Evolutionary conservation across 2,888 invertebrate species (phyloP).

Genomic region (Piscicola geometra): DNA sequence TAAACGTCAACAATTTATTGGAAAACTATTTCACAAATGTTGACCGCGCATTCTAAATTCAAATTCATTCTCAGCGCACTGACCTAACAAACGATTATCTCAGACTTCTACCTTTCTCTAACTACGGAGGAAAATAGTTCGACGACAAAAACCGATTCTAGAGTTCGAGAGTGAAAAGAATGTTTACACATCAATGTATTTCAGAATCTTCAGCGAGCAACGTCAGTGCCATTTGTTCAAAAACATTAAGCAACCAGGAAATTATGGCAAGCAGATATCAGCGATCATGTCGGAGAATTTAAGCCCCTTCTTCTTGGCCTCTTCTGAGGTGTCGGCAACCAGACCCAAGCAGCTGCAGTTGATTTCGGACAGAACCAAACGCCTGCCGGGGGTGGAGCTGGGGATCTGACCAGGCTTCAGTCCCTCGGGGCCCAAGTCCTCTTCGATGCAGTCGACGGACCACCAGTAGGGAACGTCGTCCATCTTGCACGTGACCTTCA

Average conservation of each 20-base stretch:
- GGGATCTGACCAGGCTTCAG: slow-evolving; percentile 37
- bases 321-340: slow-evolving; percentile 40
- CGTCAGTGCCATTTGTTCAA: background rate
- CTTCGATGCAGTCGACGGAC: slow-evolving; percentile 43
- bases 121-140: no score
- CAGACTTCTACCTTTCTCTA: no score
- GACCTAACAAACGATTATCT: no score
- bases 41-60: no score
- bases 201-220: no score
- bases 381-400: slow-evolving; percentile 37
- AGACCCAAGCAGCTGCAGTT: slow-evolving; percentile 41
- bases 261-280: slow-evolving; percentile 35
- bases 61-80: no score
- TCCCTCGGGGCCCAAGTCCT: slow-evolving; percentile 28
- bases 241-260: background rate
- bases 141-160: no score
- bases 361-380: slow-evolving; percentile 41
- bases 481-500: slow-evolving; percentile 37
- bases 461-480: slow-evolving; percentile 42
- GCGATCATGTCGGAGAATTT: slow-evolving; percentile 41
- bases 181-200: no score
- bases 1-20: no score
- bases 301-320: slow-evolving; percentile 40
- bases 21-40: no score
- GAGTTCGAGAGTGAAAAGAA: no score